phyloP scores from a whole-genome alignment of 2,888 invertebrate genomes.

The Caradrina clavipalpis region DNA sequence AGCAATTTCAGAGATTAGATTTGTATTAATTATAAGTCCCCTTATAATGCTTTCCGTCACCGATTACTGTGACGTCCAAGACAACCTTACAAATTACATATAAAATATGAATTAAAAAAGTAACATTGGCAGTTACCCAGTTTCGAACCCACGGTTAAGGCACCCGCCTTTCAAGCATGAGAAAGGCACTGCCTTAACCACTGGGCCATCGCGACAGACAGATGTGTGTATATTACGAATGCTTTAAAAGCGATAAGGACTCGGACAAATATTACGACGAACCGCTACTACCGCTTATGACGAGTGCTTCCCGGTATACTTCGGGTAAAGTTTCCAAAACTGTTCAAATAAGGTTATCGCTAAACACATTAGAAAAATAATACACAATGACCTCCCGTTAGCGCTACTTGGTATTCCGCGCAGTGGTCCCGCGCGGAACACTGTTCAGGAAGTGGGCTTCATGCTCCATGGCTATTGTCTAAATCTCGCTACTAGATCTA shows the following conservation, averaged over 20 bases:
- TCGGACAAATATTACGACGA: neutral
- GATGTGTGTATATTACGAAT: no score
- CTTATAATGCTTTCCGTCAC: no score
- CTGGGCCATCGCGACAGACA: no score
- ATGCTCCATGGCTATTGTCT: slow-evolving; percentile 6
- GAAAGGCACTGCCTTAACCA: no score
- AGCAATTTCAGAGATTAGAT: no score
- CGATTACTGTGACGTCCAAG: no score
- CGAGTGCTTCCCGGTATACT: neutral
- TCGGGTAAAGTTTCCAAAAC: neutral
- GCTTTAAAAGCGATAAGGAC: neutral
- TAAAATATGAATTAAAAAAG: no score
- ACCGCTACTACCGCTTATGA: neutral
- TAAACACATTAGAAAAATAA: neutral
- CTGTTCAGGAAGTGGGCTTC: slow-evolving; percentile 8
- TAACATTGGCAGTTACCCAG: no score
- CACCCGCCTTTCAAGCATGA: no score
- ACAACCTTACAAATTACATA: no score
- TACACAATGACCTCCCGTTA: slow-evolving; percentile 17
- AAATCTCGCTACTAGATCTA: slow-evolving; percentile 28
- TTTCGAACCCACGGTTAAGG: no score
- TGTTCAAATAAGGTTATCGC: slow-evolving; percentile 4
- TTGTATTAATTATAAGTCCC: no score
- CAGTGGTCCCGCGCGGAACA: slow-evolving; percentile 2
- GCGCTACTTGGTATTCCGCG: slow-evolving; percentile 22